Conservation (phyloP, 2,797 vertebrate species). For the Borostomias antarcticus region DNA sequence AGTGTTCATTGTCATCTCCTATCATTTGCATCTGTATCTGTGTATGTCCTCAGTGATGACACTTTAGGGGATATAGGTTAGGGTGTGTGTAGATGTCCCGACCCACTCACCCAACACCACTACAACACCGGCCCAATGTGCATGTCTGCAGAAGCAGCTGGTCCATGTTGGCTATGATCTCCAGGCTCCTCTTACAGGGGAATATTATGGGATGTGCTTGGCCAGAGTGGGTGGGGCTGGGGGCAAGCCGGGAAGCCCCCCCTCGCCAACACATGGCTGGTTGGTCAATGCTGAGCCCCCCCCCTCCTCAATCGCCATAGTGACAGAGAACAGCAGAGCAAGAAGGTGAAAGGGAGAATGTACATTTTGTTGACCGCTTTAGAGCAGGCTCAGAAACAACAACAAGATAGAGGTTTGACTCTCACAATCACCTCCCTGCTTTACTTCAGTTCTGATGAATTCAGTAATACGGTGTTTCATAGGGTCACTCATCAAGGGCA, state of each 20-base stretch:
- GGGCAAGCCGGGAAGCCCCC: constrained; percentile 25
- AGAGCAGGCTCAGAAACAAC: too few species aligned
- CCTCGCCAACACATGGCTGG: constrained; percentile 32
- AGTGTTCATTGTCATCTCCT: not conserved
- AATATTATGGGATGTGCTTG: constrained; percentile 52
- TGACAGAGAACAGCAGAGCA: constrained; percentile 44
- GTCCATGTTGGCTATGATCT: constrained; percentile 22
- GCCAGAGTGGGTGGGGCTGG: constrained; percentile 20
- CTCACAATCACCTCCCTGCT: too few species aligned
- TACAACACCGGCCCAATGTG: not conserved
- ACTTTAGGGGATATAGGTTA: too few species aligned
- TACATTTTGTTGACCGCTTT: constrained; percentile 17
- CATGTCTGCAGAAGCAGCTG: constrained; percentile 25
- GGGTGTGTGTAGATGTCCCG: not conserved
- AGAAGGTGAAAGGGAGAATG: constrained; percentile 25
- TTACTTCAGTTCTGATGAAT: too few species aligned
- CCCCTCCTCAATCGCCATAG: constrained; percentile 51
- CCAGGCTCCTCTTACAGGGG: constrained; percentile 32
- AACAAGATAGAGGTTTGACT: constrained; percentile 10
- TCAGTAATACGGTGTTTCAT: too few species aligned
- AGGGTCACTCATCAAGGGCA: too few species aligned
- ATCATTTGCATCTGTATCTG: not conserved
- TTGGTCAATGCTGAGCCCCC: constrained; percentile 48
- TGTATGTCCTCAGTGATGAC: constrained; percentile 12
- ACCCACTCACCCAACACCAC: constrained; percentile 1